These are phyloP conservation scores for Terrapene triunguis DNA, from an alignment of 2,113 vertebrate genomes.

Conservation along the genomic window DNA sequence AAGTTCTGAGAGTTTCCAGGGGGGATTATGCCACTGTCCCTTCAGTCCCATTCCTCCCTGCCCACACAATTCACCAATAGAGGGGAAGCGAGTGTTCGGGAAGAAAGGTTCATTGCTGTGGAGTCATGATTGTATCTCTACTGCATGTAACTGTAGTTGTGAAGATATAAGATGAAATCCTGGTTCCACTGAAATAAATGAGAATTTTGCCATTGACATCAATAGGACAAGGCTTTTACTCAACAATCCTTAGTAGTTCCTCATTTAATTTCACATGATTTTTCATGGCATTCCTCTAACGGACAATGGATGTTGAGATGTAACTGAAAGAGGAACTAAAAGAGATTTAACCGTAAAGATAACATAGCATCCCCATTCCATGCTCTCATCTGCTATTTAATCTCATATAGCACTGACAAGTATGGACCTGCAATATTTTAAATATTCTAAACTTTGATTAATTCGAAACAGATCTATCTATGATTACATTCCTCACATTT, in stretches of 20 bases:
- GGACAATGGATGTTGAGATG: background rate
- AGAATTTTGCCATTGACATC: background rate
- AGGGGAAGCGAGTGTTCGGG: background rate
- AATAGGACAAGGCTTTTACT: background rate
- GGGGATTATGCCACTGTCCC: background rate
- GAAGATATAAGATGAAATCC: background rate
- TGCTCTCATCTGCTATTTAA: background rate
- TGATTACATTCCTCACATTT: background rate
- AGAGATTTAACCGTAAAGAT: background rate
- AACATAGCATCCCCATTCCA: background rate
- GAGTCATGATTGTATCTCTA: background rate
- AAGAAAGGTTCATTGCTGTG: background rate
- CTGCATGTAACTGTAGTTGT: background rate
- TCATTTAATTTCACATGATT: background rate
- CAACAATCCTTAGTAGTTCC: background rate
- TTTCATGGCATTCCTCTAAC: background rate
- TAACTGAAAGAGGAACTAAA: background rate
- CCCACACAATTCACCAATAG: background rate
- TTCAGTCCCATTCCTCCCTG: background rate
- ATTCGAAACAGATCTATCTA: background rate
- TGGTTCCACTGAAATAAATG: background rate
- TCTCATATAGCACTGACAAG: background rate
- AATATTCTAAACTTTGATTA: background rate
- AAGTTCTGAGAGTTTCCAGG: background rate
- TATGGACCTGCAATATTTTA: background rate